Conservation (phyloP, 2,797 vertebrate genomes). For the Enteromius afrohamiltoni region DNA sequence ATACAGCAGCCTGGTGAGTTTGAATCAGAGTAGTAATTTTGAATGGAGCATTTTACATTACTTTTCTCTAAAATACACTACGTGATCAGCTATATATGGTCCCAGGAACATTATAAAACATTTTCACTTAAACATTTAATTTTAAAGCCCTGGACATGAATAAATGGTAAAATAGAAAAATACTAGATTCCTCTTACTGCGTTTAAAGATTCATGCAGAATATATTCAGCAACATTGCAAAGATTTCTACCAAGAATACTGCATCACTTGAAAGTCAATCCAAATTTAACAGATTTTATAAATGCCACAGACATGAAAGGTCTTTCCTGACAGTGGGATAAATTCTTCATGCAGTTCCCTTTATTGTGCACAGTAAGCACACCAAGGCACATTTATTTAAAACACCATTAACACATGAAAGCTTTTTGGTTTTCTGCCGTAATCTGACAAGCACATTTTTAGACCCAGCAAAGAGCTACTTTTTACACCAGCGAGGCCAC, state of each 20-base stretch:
- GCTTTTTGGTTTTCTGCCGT: constrained; percentile 42
- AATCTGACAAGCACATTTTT: constrained; percentile 31
- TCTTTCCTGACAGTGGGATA: constrained; percentile 27
- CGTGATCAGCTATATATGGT: background rate
- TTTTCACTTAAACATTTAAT: background rate
- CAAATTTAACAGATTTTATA: constrained; percentile 26
- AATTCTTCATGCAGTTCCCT: constrained; percentile 50
- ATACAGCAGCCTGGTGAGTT: background rate
- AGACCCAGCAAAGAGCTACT: background rate
- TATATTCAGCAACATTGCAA: background rate
- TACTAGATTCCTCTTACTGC: background rate
- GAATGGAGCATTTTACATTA: background rate
- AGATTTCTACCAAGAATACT: background rate
- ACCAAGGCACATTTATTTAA: constrained; percentile 52
- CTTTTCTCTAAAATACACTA: constrained; percentile 2
- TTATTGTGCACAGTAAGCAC: constrained; percentile 27
- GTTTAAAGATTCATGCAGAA: background rate
- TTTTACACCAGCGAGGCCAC: constrained; percentile 25
- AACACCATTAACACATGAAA: constrained; percentile 56
- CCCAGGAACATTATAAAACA: background rate
- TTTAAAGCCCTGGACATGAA: background rate
- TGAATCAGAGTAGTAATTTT: background rate
- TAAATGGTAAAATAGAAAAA: background rate
- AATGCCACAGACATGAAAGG: constrained; percentile 24
- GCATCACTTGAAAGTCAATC: constrained; percentile 5